These are phyloP conservation scores for Ostrea denselamellosa DNA, from an alignment of 1,140 invertebrate species.

Conservation along the genomic window DNA sequence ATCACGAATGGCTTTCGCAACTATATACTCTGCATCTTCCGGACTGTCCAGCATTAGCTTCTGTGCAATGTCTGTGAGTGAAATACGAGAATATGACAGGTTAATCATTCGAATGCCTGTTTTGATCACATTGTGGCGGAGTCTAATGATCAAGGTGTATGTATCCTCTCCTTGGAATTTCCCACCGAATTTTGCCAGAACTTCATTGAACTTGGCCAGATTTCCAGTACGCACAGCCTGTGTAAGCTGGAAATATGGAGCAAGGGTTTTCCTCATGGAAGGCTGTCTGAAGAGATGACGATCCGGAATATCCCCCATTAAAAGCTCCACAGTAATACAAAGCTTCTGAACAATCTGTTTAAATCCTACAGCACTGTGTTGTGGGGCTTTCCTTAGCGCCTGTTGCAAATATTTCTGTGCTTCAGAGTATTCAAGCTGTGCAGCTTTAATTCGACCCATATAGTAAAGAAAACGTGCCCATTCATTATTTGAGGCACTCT, in stretches of 20 bases:
- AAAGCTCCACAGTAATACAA: conserved; percentile 95
- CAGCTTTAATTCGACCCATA: conserved; percentile 95
- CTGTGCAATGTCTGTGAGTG: conserved; percentile 94
- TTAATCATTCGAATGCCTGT: conserved; percentile 98
- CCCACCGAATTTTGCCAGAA: conserved; percentile 86
- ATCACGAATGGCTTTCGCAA: conserved; percentile 99
- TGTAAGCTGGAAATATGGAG: conserved; percentile 97
- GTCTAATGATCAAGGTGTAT: conserved; percentile 92
- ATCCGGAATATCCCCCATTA: conserved; percentile 98
- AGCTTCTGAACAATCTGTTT: conserved; percentile 97
- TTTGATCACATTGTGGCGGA: conserved; percentile 99
- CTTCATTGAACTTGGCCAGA: conserved; percentile 95
- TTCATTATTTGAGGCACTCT: conserved; percentile 97
- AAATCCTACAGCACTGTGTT: conserved; percentile 98
- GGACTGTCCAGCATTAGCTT: conserved; percentile 96
- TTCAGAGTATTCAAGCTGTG: conserved; percentile 96
- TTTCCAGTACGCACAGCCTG: conserved; percentile 97
- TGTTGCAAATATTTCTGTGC: conserved; percentile 97
- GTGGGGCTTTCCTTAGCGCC: conserved; percentile 95
- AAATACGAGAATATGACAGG: conserved; percentile 97
- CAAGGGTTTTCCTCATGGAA: conserved; percentile 90
- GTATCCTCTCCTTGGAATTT: conserved; percentile 88
- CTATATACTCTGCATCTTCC: conserved; percentile 99
- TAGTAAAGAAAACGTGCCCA: conserved; percentile 99
- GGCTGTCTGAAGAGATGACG: conserved; percentile 87